These are phyloP conservation scores for Pentalonia nigronervosa DNA, from an alignment of 1,140 invertebrate species.

Conservation along the genomic window DNA sequence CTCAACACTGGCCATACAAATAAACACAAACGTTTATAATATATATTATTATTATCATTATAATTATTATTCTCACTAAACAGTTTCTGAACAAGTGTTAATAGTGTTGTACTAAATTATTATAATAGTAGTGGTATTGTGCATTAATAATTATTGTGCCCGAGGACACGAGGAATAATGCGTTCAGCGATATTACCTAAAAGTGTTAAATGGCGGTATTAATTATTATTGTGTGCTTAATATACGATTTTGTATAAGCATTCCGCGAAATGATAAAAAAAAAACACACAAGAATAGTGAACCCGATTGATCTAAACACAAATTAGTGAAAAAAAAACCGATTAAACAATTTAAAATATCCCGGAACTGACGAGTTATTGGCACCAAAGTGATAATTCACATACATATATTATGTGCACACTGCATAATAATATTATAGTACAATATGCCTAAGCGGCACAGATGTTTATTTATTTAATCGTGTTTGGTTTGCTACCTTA, in stretches of 20 bases:
- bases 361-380: constrained; percentile 3
- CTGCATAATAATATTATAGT: neutral
- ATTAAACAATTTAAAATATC: constrained; percentile 3
- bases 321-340: neutral
- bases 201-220: neutral
- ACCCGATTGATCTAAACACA: neutral
- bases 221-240: neutral
- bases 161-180: no score
- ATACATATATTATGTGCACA: neutral
- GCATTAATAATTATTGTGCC: no score
- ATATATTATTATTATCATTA: no score
- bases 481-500: neutral
- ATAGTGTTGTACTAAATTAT: no score
- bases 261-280: neutral
- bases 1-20: no score
- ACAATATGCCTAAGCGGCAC: neutral
- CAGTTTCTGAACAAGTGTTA: neutral
- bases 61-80: neutral
- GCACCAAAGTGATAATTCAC: neutral
- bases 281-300: neutral
- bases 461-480: constrained; percentile 20
- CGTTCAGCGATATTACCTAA: neutral
- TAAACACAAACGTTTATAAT: no score
- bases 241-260: no score
- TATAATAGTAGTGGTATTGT: no score